Base-by-base conservation (phyloP, 2,797 vertebrate species). In the Sebastes iracundus region DNA sequence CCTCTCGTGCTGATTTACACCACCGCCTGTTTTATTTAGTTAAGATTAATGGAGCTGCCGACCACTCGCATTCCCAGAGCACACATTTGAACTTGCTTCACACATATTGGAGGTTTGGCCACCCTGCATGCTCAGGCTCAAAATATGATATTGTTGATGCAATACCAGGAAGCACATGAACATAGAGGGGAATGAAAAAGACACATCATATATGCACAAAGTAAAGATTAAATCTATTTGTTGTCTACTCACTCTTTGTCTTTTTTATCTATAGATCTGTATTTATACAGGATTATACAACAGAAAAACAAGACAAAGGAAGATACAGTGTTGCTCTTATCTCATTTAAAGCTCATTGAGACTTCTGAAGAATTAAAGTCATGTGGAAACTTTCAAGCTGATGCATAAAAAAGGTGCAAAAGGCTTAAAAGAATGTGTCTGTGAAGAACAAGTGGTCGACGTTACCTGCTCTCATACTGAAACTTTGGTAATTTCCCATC, bases 401-500 rank as follows among this genome's bases (percentile, higher is more conserved):
- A 32, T 11, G 2, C 18, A 30, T 13, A 13, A 22, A 5, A 61
- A 62, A 64, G 32, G 11, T 35, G 12, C 6, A 42, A 58, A 27
- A 49, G 46, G 46, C 46, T 49, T 49, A 49, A 20, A 49, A 46
- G 3, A 18, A 8, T 49, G 16, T 49, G 42, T 49, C 42, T 49
- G 42, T 49, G 42, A 49, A 49, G 42, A 49, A 49, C 16, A 20
- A 49, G 16, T 49, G 46, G 14, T 18, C 42, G 46, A 49, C 68
- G 33, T 61, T 8, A 10, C 22, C 62, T 14, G 55, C 42, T 30
- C 28, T 32, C n/a, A 14, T 2, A 10, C 8, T n/a, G 13, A 56
- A 28, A 46, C n/a, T 72, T 6, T 64, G 49, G 49, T 76, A 14
- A 53, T 35, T 80, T 77, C 80, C 66, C 67, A 52, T 68, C 33